Base-by-base conservation (phyloP, 2,888 invertebrate species). In the Melanargia galathea region DNA sequence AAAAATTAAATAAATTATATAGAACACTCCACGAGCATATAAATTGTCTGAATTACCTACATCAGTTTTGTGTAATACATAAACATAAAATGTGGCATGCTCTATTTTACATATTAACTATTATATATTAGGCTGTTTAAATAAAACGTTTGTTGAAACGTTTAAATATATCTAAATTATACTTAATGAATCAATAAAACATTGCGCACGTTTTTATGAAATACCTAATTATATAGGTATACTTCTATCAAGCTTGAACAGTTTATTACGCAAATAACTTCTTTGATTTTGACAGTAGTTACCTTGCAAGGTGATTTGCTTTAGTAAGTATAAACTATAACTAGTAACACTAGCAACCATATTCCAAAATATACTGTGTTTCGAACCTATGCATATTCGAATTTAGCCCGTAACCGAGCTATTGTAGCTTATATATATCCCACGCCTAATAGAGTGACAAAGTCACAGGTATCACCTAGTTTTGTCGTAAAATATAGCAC, bases 91-190 rank as follows among this genome's bases (percentile, higher is more conserved):
- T 33, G 30, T 18, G 13, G 20, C 52, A 52, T 35, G 52, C 35
- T 52, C 11, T 52, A 52, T 20, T 52, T 30, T 10, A 51, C 49
- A 51, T 51, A 11, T 51, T 51, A 51, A 51, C 33, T 51, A 51
- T 1, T 16, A 10, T 3, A n/a, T 51, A 18, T 30, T 30, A 33
- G 18, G 11, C 10, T 11, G 7, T 51, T 24, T 7, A 51, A 11
- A 11, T 10, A 16, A n/a, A n/a, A n/a, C n/a, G n/a, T 30, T 30
- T n/a, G n/a, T 26, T 30, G 8, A 3, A 8, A 49, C 49, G 30
- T 26, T 18, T 16, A 18, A 43, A 16, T 43, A 24, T 46, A 48
- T 4, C 24, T 30, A 30, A 49, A 49, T 16, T 16, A 49, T 48
- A 48, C 26, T 24, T 48, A 6, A n/a, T n/a, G 6, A 7, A 2